A percentile compares a stretch with the other conserved stretches of the same genome.
These are phyloP conservation scores for Nomada ruficornis DNA, from an alignment of 2,888 invertebrate species.

Conservation along the genomic window DNA sequence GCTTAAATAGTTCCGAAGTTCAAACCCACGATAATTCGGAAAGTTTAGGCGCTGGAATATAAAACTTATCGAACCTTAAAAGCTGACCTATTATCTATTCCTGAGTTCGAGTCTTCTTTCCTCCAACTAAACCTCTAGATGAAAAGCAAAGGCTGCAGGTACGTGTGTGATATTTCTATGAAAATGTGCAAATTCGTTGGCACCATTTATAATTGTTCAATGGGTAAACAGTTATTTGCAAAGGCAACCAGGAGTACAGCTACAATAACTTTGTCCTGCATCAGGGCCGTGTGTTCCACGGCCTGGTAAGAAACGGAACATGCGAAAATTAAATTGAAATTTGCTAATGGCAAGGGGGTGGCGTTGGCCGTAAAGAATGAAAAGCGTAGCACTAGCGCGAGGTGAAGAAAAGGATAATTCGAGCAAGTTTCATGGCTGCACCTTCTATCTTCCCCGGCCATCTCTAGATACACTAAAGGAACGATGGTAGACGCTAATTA, in stretches of 20 bases:
- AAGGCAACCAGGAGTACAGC: no score
- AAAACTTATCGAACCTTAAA: constrained; percentile 33
- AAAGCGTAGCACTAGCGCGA: constrained; percentile 6
- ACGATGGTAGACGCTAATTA: neutral
- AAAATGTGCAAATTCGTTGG: no score
- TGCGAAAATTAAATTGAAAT: constrained; percentile 59
- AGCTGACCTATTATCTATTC: constrained; percentile 17
- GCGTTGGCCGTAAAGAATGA: constrained; percentile 36
- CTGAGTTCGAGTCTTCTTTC: neutral
- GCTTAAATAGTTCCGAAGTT: constrained; percentile 33
- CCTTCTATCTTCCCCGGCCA: no score
- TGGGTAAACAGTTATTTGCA: no score
- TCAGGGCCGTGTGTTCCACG: neutral
- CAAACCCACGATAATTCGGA: constrained; percentile 28
- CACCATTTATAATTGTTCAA: no score
- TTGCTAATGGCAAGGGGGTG: constrained; percentile 47
- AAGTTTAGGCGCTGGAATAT: constrained; percentile 18
- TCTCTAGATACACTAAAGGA: neutral
- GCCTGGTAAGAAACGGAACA: neutral
- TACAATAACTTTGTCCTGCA: neutral
- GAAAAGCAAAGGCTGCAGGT: neutral
- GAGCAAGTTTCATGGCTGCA: no score
- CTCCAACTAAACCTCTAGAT: neutral
- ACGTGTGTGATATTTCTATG: neutral
- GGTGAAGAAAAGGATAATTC: constrained; percentile 5